Base-by-base conservation (phyloP, 2,888 invertebrate species). In the Morpho achilles region DNA sequence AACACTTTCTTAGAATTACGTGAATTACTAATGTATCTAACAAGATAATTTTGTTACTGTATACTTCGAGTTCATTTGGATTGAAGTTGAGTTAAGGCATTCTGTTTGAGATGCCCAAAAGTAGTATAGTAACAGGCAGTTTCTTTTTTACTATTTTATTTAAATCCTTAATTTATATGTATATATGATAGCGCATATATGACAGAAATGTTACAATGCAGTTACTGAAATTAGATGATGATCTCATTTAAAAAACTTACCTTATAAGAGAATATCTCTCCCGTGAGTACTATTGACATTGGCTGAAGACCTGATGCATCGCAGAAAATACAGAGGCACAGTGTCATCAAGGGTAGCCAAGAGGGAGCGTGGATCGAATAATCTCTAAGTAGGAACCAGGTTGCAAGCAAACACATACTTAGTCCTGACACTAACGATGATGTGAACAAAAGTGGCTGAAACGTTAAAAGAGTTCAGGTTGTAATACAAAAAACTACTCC, bases 271-370 rank as follows among this genome's bases (percentile, higher is more conserved):
- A 92, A 92, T 59, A 92, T 84, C 67, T 93, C 92, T 0, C 90
- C 82, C 0, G 79, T 76, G 0, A 92, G 68, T 1, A 92, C 82
- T 7, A 92, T 85, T 0, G 92, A 91, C 0, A 87, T 81, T 0
- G 92, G 92, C 50, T 91, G 91, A 44, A 92, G 74, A 0, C 92
- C 92, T 1, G 89, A 72, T 0, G 91, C 77, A 57, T 92, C 92
- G 8, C 83, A 75, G 67, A 92, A 82, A 66, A 92, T 88, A 69
- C 86, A 92, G 2, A 87, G 32, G 22, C 92, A 92, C 0, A 92
- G 71, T 0, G 91, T 82, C 0, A 75, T 66, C 1, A 92, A 73
- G 0, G 92, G 92, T 7, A 92, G 66, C 92, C 92, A 92, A 8
- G 79, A 76, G 0, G 91, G 83, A 0, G 73, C 69, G 7, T 62